A percentile compares a stretch with the other conserved stretches of the same genome.
Evolutionary conservation across 2,113 vertebrate species (phyloP).

Genomic region (Lepus timidus): DNA sequence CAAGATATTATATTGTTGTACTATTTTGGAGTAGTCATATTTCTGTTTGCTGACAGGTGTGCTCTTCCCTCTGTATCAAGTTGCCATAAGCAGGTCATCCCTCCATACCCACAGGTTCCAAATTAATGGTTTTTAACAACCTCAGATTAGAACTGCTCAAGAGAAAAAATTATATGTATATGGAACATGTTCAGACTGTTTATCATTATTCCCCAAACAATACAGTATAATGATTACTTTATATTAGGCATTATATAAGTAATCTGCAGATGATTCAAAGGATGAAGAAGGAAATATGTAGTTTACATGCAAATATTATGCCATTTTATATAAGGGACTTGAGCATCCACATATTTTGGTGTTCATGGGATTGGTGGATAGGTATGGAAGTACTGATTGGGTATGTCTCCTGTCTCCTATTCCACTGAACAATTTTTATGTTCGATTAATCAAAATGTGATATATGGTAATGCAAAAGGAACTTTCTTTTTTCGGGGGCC

Average conservation of each 20-base stretch:
- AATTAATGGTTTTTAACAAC: too few relatives aligned
- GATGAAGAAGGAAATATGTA: not conserved
- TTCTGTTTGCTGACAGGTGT: not conserved
- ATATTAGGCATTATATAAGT: not conserved
- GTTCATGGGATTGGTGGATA: not conserved
- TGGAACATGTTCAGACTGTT: too few relatives aligned
- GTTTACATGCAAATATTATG: not conserved
- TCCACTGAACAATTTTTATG: not conserved
- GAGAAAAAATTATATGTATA: too few relatives aligned
- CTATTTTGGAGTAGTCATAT: not conserved
- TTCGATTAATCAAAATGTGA: not conserved
- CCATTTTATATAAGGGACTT: not conserved
- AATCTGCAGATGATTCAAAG: not conserved
- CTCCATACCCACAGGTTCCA: not conserved
- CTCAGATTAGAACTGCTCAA: too few relatives aligned
- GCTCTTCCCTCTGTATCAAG: not conserved
- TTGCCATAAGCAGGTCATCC: not conserved
- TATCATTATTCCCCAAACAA: not conserved
- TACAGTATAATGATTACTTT: not conserved
- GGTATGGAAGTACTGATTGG: too few relatives aligned
- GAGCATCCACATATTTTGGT: not conserved
- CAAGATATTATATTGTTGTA: not conserved
- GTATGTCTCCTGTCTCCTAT: not conserved
- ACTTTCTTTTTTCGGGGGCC: not conserved
- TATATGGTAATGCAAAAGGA: not conserved